Base-by-base conservation (phyloP, 2,113 vertebrate genomes). In the Bufo gargarizans region DNA sequence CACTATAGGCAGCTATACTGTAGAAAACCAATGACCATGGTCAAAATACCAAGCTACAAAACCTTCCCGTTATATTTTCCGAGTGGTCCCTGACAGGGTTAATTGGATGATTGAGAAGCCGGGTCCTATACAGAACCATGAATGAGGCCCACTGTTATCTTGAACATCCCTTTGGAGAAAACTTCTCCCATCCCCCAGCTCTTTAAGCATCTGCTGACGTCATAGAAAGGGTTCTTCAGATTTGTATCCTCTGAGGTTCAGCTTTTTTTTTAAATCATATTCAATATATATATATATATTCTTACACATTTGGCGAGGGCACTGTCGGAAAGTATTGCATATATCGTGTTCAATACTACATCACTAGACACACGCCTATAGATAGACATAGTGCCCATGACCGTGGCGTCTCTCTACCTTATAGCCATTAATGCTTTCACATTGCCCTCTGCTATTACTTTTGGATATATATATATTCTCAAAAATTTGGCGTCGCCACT, bases 121-220 rank as follows among this genome's bases (percentile, higher is more conserved):
- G 22, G n/a, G 50, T 78, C 77, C 50, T 59, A 58, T 74, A 58
- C 20, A 85, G 22, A 59, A 33, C 7, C 49, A 53, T 84, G 67
- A 72, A 72, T 72, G 22, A 5, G 63, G 63, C 22, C 63, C 77
- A 63, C 43, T 47, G 45, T 43, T 86, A 77, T 8, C 76, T 55
- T 50, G 19, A n/a, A 79, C 76, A 79, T 49, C 43, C 77, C 61
- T 22, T 63, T 33, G 45, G 61, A 86, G 22, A 81, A 72, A 71
- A 71, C 79, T 72, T 56, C 47, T 53, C 86, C 86, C 86, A 87
- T 87, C 86, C 86, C 86, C 84, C 85, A 22, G 53, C 67, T 43
- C 47, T 63, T 16, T 55, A 6, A 80, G 77, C 77, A 87, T 80
- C 86, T 81, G 77, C 49, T 81, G 86, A 87, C 77, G 77, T 87